Percentiles rank a stretch among this genome's conserved stretches.
Conservation (phyloP, 2,888 invertebrate species). For the Sisyra nigra region DNA sequence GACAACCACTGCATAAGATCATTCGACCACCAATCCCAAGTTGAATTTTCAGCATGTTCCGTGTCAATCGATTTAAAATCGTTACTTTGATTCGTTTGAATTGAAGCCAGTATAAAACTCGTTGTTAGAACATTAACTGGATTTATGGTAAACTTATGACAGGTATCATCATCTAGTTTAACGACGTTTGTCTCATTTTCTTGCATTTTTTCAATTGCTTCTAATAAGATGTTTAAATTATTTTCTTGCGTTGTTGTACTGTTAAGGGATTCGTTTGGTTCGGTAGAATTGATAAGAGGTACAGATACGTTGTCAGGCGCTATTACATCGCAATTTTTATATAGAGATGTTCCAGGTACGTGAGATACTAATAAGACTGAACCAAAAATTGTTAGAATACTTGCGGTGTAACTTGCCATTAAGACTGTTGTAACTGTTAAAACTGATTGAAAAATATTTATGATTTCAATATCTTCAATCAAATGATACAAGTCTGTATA, state of each 20-base stretch:
- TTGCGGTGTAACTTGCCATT: constrained; percentile 41
- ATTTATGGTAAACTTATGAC: constrained; percentile 13
- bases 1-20: constrained; percentile 26
- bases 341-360: constrained; percentile 30
- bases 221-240: background rate
- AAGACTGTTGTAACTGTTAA: constrained; percentile 38
- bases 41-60: constrained; percentile 11
- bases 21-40: constrained; percentile 29
- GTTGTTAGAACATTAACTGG: constrained; percentile 23
- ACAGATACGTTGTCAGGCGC: background rate
- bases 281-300: background rate
- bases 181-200: background rate
- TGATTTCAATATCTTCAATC: constrained; percentile 29
- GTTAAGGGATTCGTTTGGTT: background rate
- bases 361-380: constrained; percentile 36
- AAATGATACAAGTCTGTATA: constrained; percentile 58
- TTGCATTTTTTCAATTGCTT: background rate
- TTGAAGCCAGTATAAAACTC: constrained; percentile 23
- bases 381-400: constrained; percentile 40
- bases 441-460: constrained; percentile 31
- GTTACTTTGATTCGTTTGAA: constrained; percentile 12
- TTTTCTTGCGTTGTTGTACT: background rate
- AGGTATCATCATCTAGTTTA: background rate
- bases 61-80: background rate
- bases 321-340: constrained; percentile 6